Evolutionary conservation across 2,113 vertebrate genomes (phyloP).

Genomic region (Prionailurus viverrinus): DNA sequence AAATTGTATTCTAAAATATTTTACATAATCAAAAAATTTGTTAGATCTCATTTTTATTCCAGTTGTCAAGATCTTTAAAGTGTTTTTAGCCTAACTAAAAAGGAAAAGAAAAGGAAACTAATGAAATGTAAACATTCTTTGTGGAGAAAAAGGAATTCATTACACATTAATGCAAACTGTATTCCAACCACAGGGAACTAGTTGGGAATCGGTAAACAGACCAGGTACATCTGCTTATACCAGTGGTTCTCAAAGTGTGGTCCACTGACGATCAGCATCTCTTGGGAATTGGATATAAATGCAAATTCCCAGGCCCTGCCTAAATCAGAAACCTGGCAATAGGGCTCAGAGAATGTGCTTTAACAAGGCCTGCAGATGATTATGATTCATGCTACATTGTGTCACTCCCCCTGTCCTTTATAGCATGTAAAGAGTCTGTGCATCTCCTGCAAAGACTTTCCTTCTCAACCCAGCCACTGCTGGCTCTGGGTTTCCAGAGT

Average conservation of each 20-base stretch:
- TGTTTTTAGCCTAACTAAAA: neutral
- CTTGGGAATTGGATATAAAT: neutral
- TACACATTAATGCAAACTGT: neutral
- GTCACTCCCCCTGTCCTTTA: neutral
- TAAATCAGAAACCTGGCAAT: neutral
- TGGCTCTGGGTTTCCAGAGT: neutral
- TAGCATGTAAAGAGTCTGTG: neutral
- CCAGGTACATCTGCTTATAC: neutral
- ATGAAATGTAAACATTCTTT: neutral
- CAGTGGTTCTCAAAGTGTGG: neutral
- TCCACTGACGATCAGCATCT: neutral
- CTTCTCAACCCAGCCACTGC: neutral
- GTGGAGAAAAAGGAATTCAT: neutral
- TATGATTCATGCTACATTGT: neutral
- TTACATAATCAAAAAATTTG: constrained; percentile 6
- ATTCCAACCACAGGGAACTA: neutral
- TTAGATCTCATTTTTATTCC: constrained; percentile 25
- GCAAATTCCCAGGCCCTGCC: neutral
- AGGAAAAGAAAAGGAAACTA: neutral
- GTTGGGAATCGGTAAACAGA: neutral
- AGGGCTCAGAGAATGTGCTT: neutral
- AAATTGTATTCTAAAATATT: neutral
- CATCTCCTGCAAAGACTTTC: neutral
- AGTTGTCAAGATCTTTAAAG: neutral
- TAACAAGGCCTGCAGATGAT: neutral